Base-by-base conservation (phyloP, 2,113 vertebrate genomes). In the Esox niger region DNA sequence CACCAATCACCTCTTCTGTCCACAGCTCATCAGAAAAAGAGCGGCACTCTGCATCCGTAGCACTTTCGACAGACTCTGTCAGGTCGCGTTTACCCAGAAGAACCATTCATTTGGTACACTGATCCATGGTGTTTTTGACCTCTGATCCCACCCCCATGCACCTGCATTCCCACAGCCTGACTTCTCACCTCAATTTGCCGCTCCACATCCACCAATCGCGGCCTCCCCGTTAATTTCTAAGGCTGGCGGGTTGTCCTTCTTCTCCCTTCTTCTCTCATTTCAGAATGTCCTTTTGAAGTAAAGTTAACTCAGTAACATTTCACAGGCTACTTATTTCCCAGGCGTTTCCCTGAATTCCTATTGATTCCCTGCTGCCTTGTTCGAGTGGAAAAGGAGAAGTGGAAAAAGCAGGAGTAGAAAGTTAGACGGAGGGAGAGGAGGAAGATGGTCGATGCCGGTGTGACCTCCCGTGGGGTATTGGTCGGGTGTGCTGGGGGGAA, bases 231-330 rank as follows among this genome's bases (percentile, higher is more conserved):
- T 74, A 1, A 6, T 70, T 47, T 54, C 69, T 13, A 47, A 21
- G 61, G 76, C 54, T 49, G 56, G 61, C 62, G 30, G 10, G 35
- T 38, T 13, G 10, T 38, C 17, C 21, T 33, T 69, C 73, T 33
- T 20, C 17, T 57, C 63, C 54, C 64, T 74, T 60, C 21, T 11
- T 49, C 54, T 47, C 60, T 60, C 30, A 57, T 83, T 83, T 83
- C 77, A 76, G 79, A 87, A 84, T 79, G 80, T 83, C 74, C 68
- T 74, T 89, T 90, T 89, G 87, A 92, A 88, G 85, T 88, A 83
- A 89, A 89, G 87, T 90, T 91, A 86, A 87, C 78, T 64, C 67
- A 55, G 70, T 75, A 86, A 79, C 83, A 80, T 88, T 89, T 91
- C 68, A 82, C 70, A 17, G 83, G 76, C 80, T 86, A 88, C 88